A percentile compares a stretch with the other conserved stretches of the same genome.
These are phyloP conservation scores for Peromyscus maniculatus DNA, from an alignment of 2,113 vertebrate species.

Conservation along the genomic window DNA sequence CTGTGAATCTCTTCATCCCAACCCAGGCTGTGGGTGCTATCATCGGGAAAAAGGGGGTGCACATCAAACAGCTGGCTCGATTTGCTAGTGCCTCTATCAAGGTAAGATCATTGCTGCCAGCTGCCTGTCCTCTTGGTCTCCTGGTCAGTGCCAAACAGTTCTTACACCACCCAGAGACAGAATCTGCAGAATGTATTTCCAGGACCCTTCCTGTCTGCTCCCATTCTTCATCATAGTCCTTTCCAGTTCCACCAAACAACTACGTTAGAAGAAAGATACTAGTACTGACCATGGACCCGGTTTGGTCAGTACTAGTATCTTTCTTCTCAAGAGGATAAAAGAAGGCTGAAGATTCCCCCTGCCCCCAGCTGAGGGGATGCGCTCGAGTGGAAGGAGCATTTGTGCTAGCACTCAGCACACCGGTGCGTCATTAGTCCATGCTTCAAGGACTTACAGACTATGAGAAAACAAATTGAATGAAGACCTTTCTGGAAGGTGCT, in stretches of 20 bases:
- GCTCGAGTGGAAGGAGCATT: too few species aligned
- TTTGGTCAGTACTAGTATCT: background rate
- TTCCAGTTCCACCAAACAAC: background rate
- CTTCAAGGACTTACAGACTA: background rate
- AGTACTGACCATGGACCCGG: background rate
- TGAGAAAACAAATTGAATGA: background rate
- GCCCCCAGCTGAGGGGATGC: background rate
- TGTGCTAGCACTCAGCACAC: background rate
- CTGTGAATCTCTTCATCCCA: conserved; percentile 97
- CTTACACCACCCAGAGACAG: too few species aligned
- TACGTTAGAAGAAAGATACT: background rate
- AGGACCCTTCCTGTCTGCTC: too few species aligned
- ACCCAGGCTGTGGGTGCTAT: conserved; percentile 97
- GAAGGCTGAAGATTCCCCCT: background rate
- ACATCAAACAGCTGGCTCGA: conserved; percentile 97
- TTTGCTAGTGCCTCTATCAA: conserved; percentile 98
- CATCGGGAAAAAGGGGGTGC: conserved; percentile 97
- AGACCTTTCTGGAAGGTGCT: background rate
- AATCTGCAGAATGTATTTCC: too few species aligned
- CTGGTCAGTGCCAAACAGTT: background rate
- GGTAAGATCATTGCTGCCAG: conserved; percentile 84
- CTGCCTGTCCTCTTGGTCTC: fast-evolving
- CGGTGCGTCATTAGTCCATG: background rate
- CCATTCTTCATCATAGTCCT: too few species aligned
- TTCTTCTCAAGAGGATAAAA: background rate